Evolutionary conservation across 1,140 invertebrate species (phyloP).

Genomic region (Aphis gossypii): DNA sequence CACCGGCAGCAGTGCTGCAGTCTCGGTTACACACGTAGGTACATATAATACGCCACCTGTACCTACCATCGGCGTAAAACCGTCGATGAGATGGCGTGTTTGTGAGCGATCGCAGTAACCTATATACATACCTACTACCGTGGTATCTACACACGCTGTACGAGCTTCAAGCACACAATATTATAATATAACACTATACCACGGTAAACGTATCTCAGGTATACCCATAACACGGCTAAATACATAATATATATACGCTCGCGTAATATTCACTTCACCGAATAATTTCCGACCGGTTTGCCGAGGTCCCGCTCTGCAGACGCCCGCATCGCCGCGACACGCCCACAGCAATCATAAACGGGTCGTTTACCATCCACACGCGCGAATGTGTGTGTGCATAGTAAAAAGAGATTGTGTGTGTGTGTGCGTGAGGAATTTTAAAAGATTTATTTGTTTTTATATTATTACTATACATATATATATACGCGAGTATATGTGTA

Average conservation of each 20-base stretch:
- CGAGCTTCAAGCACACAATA: background rate
- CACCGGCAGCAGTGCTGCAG: too few relatives aligned
- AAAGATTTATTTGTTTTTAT: slow-evolving; percentile 56
- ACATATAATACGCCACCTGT: too few relatives aligned
- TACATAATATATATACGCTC: background rate
- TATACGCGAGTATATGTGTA: background rate
- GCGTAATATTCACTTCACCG: slow-evolving; percentile 31
- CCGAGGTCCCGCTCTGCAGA: slow-evolving; percentile 1
- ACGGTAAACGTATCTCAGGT: background rate
- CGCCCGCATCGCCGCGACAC: slow-evolving; percentile 46
- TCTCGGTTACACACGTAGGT: too few relatives aligned
- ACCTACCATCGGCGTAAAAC: too few relatives aligned
- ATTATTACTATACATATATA: background rate
- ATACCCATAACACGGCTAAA: background rate
- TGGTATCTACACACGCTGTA: too few relatives aligned
- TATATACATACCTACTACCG: too few relatives aligned
- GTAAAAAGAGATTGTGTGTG: background rate
- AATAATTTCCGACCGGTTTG: slow-evolving; percentile 47
- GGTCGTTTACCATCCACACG: background rate
- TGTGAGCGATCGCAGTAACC: too few relatives aligned
- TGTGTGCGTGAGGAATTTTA: slow-evolving; percentile 21
- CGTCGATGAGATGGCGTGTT: too few relatives aligned
- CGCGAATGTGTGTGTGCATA: background rate
- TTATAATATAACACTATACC: background rate
- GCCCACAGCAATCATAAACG: slow-evolving; percentile 42